A percentile compares a stretch with the other conserved stretches of the same genome.
These are phyloP conservation scores for Mythimna albipuncta DNA, from an alignment of 2,888 invertebrate species.

Conservation along the genomic window DNA sequence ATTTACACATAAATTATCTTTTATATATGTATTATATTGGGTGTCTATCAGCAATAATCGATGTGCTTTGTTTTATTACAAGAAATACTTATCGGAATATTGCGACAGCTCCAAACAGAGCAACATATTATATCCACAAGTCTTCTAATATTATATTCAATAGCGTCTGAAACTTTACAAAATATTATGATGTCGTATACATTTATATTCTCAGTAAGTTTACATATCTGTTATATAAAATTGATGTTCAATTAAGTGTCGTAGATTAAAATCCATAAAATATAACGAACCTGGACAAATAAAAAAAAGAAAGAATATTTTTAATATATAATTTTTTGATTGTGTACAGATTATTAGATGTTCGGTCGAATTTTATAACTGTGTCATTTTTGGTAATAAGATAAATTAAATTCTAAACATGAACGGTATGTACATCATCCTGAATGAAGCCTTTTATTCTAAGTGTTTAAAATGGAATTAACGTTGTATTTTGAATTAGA, in stretches of 20 bases:
- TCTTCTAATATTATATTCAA: constrained; percentile 53
- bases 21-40: constrained; percentile 22
- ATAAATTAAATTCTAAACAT: constrained; percentile 61
- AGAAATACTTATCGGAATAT: constrained; percentile 9
- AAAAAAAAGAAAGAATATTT: constrained; percentile 72
- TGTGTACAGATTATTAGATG: constrained; percentile 78
- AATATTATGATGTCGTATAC: constrained; percentile 36
- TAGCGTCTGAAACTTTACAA: constrained; percentile 57
- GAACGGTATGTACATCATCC: constrained; percentile 49
- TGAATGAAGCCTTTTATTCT: constrained; percentile 65
- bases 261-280: constrained; percentile 60
- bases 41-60: constrained; percentile 37
- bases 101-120: constrained; percentile 11
- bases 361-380: constrained; percentile 75
- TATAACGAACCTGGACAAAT: constrained; percentile 48
- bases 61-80: constrained; percentile 14
- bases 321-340: constrained; percentile 79
- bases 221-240: constrained; percentile 57
- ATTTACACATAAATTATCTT: constrained; percentile 28
- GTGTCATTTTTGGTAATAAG: constrained; percentile 71
- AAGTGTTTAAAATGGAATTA: constrained; percentile 64
- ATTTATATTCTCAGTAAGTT: constrained; percentile 54
- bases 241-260: constrained; percentile 46
- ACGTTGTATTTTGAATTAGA: constrained; percentile 63
- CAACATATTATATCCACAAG: constrained; percentile 34